Conservation (phyloP, 64 coral and sea anemone species). For the Stylophora pistillata region DNA sequence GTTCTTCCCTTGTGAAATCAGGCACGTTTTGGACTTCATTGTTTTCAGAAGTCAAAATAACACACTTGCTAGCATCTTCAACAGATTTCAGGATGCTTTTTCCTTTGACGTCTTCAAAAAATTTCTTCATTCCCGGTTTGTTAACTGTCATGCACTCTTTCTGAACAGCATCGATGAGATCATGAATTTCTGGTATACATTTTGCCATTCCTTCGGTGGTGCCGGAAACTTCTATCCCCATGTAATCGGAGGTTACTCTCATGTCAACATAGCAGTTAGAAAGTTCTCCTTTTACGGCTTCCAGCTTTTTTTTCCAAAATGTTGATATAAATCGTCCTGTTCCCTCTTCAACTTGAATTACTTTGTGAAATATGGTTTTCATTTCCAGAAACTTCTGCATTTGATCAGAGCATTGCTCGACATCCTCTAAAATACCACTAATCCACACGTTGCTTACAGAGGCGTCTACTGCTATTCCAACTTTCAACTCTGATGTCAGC, state of each 20-base stretch:
- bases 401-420: not conserved
- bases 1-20: not conserved
- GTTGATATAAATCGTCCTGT: conserved; percentile 30
- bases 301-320: conserved; percentile 35
- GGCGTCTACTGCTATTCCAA: conserved; percentile 9
- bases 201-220: conserved; percentile 20
- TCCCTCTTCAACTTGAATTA: conserved; percentile 9
- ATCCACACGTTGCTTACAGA: conserved; percentile 39
- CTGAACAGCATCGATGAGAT: not conserved
- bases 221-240: conserved; percentile 24
- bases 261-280: conserved; percentile 8
- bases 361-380: conserved; percentile 48
- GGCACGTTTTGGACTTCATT: not conserved
- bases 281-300: conserved; percentile 1
- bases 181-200: not conserved
- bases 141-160: conserved; percentile 5
- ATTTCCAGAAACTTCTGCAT: conserved; percentile 39
- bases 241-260: not conserved
- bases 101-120: conserved; percentile 9
- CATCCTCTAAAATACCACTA: conserved; percentile 21
- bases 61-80: not conserved
- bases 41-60: not conserved
- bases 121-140: conserved; percentile 57
- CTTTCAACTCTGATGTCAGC: not conserved
- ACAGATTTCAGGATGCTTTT: not conserved